These are phyloP conservation scores for zebrafish (Danio rerio) DNA, from an alignment of 2,113 vertebrate species.

Conservation along the genomic window GRCz12tu NC_133198.1:28144501-28145000, in stretches of 20 bases:
- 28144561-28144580: slow-evolving; percentile 71
- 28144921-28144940: too few relatives aligned
- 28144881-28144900: background rate
- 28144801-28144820: background rate
- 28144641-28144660: slow-evolving; percentile 69
- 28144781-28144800: background rate
- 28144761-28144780: slow-evolving; percentile 21
- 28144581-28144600: slow-evolving; percentile 73
- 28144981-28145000: slow-evolving; percentile 16
- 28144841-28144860: background rate
- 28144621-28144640: slow-evolving; percentile 77
- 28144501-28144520: slow-evolving; percentile 70
- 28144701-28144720: slow-evolving; percentile 1
- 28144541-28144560: slow-evolving; percentile 67
- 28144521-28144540: slow-evolving; percentile 72
- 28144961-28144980: slow-evolving; percentile 12
- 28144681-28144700: background rate
- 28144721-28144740: background rate
- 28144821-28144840: background rate
- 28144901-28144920: slow-evolving; percentile 3
- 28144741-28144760: background rate
- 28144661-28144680: slow-evolving; percentile 12
- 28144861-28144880: background rate
- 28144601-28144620: slow-evolving; percentile 77
- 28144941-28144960: slow-evolving; percentile 13